These are phyloP conservation scores for Palythoa grandis DNA, from an alignment of 92 coral and sea anemone species.

Conservation along the genomic window DNA sequence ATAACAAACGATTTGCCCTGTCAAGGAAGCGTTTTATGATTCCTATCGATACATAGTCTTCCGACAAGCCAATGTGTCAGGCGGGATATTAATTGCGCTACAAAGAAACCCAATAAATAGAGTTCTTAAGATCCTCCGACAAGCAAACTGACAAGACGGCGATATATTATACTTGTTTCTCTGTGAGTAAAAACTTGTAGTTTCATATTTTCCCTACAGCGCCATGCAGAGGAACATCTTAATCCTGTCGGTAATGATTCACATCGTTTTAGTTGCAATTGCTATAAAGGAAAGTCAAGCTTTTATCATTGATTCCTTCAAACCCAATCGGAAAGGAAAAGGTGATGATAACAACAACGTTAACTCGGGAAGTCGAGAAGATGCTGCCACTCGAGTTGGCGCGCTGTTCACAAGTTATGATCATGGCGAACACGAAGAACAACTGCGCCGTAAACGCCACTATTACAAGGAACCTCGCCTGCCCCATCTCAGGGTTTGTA, in stretches of 20 bases:
- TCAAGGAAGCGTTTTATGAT: neutral
- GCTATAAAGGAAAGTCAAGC: neutral
- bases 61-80: neutral
- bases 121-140: neutral
- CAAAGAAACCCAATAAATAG: neutral
- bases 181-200: neutral
- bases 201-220: neutral
- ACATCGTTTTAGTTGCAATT: neutral
- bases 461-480: neutral
- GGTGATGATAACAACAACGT: neutral
- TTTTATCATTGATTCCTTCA: neutral
- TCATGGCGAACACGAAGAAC: neutral
- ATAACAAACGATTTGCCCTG: constrained; percentile 5
- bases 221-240: neutral
- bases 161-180: neutral
- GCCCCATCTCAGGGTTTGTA: neutral
- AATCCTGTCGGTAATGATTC: neutral
- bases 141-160: neutral
- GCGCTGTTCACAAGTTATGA: neutral
- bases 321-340: neutral
- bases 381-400: neutral
- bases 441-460: neutral
- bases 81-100: neutral
- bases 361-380: neutral
- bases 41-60: neutral